Evolutionary conservation across 1,140 invertebrate genomes (phyloP), one percentile per base, ranked within the genome.

Genomic region (Phthorimaea operculella): DNA sequence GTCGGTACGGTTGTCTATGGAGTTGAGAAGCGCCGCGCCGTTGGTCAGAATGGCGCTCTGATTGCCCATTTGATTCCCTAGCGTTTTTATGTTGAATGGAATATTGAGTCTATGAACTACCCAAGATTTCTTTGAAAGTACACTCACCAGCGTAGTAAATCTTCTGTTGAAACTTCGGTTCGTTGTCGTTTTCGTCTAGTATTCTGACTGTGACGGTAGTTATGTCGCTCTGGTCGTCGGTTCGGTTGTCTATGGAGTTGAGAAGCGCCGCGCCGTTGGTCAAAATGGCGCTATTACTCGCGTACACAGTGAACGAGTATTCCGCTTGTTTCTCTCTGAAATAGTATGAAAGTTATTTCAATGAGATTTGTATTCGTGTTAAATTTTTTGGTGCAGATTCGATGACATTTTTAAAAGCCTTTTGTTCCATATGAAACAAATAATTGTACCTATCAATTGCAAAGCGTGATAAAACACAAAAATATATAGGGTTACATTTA

Each of bases 181-280:
- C 85, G 81, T 96, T 96, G 74, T 97, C 95, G 76, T 97, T 97
- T 60, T 94, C 90, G 70, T 97, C 96, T 17, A 92, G 79, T 18
- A 96, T 89, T 1, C 86, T 90, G 39, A 96, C 89, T 16, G 87
- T 88, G 0, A 96, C 90, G 48, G 90, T 89, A 0, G 92, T 90
- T 9, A 94, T 87, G 21, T 86, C 87, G 14, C 90, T 88, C 2
- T 63, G 67, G 15, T 65, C 62, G 16, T 77, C 80, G 16, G 81
- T 79, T 36, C 68, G 66, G 63, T 78, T 83, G 63, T 79, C 79
- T 57, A 79, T 70, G 42, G 76, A 68, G 52, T 77, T 77, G 60
- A 81, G 62, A 15, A 77, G 71, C 57, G 72, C 72, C 0, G 70
- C 69, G 54, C 70, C 76, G 54, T 74, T 87, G 59, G 93, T 91